Percentiles rank a stretch among this genome's conserved stretches.
Conservation (phyloP, 2,113 vertebrate genomes). For the Brachirus orientalis region DNA sequence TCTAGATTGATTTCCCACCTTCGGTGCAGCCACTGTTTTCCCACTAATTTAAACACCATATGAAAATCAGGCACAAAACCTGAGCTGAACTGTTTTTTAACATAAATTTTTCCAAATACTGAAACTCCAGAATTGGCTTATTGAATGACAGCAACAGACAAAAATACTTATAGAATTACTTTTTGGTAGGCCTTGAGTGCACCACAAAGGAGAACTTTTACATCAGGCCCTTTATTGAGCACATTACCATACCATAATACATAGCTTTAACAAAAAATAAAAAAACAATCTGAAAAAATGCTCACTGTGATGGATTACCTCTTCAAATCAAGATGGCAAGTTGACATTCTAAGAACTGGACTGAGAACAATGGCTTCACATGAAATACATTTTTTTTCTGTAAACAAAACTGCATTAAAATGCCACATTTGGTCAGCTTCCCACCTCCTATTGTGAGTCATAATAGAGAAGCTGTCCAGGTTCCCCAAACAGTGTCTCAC, state of each 20-base stretch:
- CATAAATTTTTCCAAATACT: background rate
- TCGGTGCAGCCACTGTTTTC: constrained; percentile 8
- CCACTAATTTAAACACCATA: constrained; percentile 2
- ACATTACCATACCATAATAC: constrained; percentile 10
- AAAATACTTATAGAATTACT: background rate
- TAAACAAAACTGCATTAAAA: constrained; percentile 40
- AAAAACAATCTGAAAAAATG: constrained; percentile 7
- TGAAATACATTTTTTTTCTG: constrained; percentile 12
- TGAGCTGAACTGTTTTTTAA: background rate
- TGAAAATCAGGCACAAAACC: constrained; percentile 5
- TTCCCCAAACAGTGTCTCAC: background rate
- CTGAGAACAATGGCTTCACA: constrained; percentile 3
- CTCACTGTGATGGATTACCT: constrained; percentile 33
- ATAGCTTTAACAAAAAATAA: constrained; percentile 1
- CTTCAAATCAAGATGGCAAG: constrained; percentile 14
- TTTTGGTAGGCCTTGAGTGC: constrained; percentile 17
- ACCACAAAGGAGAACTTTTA: constrained; percentile 9
- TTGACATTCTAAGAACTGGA: constrained; percentile 1
- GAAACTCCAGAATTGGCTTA: constrained; percentile 5
- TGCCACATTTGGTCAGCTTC: constrained; percentile 1
- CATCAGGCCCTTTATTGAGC: background rate
- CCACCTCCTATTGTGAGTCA: constrained; percentile 19
- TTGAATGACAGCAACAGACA: background rate
- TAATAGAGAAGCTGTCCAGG: constrained; percentile 22
- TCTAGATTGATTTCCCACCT: constrained; percentile 11